Evolutionary conservation across 2,797 vertebrate genomes (phyloP).

Genomic region (Pipistrellus pipistrellus): DNA sequence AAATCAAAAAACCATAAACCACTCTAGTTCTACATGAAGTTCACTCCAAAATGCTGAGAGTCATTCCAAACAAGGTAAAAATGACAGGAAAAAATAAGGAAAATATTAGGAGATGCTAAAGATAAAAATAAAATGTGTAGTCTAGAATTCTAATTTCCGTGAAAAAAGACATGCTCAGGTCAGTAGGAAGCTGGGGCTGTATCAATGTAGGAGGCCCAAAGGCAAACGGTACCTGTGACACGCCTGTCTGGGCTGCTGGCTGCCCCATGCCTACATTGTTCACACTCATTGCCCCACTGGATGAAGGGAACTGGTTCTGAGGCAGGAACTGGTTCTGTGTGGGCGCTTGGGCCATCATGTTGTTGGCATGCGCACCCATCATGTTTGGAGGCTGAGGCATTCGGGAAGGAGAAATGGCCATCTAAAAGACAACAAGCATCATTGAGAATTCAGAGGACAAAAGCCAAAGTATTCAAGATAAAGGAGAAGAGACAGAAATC

Average conservation of each 20-base stretch:
- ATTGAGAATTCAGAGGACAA: neutral
- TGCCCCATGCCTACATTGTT: conserved; percentile 93
- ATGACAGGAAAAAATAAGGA: neutral
- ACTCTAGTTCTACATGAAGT: neutral
- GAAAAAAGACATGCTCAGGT: neutral
- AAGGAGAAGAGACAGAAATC: neutral
- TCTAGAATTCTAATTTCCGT: neutral
- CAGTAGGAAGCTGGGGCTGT: neutral
- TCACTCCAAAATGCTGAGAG: neutral
- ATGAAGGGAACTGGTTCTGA: conserved; percentile 94
- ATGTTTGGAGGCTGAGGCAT: conserved; percentile 96
- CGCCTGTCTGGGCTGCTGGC: conserved; percentile 92
- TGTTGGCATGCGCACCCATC: conserved; percentile 93
- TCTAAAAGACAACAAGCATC: conserved; percentile 87
- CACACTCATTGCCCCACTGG: conserved; percentile 92
- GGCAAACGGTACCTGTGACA: conserved; percentile 93
- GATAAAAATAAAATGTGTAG: neutral
- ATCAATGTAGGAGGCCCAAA: neutral
- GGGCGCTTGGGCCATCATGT: conserved; percentile 94
- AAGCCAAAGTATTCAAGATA: neutral
- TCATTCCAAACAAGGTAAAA: neutral
- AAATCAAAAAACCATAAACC: neutral
- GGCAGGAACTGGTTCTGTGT: conserved; percentile 94
- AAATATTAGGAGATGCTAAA: neutral
- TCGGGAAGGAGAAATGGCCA: conserved; percentile 97